Evolutionary conservation across 2,888 invertebrate species (phyloP).

Genomic region (Stenoptilia bipunctidactyla): DNA sequence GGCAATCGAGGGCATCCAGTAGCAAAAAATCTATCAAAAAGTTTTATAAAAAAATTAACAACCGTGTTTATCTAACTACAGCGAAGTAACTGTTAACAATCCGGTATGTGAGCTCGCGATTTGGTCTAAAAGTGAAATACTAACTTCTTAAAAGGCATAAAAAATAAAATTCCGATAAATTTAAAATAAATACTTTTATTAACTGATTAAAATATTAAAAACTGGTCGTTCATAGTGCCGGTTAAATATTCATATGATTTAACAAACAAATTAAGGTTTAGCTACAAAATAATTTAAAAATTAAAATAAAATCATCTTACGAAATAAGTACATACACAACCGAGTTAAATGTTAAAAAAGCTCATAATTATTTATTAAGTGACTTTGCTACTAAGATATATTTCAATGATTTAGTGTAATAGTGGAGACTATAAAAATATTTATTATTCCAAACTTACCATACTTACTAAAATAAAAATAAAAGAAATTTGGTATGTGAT

Average conservation of each 20-base stretch:
- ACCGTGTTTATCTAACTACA: constrained; percentile 56
- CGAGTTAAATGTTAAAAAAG: constrained; percentile 50
- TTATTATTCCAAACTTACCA: constrained; percentile 8
- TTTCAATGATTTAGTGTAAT: constrained; percentile 50
- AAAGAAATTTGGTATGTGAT: constrained; percentile 37
- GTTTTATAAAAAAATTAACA: constrained; percentile 25
- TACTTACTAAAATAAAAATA: not conserved
- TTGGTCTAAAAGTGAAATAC: constrained; percentile 14
- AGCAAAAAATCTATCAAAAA: constrained; percentile 43
- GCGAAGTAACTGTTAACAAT: constrained; percentile 36
- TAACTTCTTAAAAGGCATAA: constrained; percentile 28
- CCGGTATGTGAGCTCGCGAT: constrained; percentile 66
- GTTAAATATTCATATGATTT: constrained; percentile 56
- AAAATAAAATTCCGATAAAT: constrained; percentile 58
- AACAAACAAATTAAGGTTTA: constrained; percentile 32
- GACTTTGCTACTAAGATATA: constrained; percentile 24
- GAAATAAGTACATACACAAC: constrained; percentile 74
- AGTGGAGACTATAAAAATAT: constrained; percentile 45
- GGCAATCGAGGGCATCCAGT: constrained; percentile 62
- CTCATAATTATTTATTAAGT: not conserved
- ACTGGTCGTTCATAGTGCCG: constrained; percentile 50
- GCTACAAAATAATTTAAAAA: constrained; percentile 30
- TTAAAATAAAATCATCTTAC: constrained; percentile 43
- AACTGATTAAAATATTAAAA: constrained; percentile 46
- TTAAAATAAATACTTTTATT: constrained; percentile 66